A percentile compares a stretch with the other conserved stretches of the same genome.
Conservation (phyloP, 2,888 invertebrate species). For the Timandra comae region DNA sequence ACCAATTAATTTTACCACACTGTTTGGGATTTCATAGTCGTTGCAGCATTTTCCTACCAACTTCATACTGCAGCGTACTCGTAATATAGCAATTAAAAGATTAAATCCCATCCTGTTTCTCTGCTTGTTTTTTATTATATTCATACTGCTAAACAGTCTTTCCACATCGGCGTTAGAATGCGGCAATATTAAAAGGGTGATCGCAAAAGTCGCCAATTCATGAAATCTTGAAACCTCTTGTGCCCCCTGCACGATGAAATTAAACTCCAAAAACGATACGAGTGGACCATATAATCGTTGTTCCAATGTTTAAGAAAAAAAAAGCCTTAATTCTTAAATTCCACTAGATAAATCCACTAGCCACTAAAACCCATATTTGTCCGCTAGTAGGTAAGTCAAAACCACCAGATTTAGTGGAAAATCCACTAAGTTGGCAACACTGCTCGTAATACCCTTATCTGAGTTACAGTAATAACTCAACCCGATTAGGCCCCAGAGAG, state of each 20-base stretch:
- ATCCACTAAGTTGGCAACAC: no score
- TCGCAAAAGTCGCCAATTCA: slow-evolving; percentile 11
- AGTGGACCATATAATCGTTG: no score
- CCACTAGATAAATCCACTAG: no score
- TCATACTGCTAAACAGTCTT: slow-evolving; percentile 6
- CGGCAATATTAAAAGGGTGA: slow-evolving; percentile 9
- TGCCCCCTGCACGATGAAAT: no score
- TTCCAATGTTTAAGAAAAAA: no score
- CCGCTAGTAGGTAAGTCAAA: no score
- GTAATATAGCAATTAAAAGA: neutral
- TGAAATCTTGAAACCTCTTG: slow-evolving; percentile 7
- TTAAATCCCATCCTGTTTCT: slow-evolving; percentile 1
- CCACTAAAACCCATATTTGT: no score
- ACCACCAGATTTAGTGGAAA: no score
- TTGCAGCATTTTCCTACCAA: slow-evolving; percentile 1
- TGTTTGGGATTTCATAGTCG: neutral
- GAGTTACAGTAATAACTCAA: slow-evolving; percentile 10
- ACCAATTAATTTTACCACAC: neutral
- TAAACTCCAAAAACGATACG: no score
- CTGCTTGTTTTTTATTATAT: neutral
- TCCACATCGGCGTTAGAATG: slow-evolving; percentile 14
- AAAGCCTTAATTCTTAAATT: no score
- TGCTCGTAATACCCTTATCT: no score
- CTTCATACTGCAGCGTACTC: neutral
- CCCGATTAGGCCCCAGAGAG: slow-evolving; percentile 9